A percentile compares a stretch with the other conserved stretches of the same genome.
Evolutionary conservation across 2,113 vertebrate genomes (phyloP).

Genomic region (Salminus brasiliensis): DNA sequence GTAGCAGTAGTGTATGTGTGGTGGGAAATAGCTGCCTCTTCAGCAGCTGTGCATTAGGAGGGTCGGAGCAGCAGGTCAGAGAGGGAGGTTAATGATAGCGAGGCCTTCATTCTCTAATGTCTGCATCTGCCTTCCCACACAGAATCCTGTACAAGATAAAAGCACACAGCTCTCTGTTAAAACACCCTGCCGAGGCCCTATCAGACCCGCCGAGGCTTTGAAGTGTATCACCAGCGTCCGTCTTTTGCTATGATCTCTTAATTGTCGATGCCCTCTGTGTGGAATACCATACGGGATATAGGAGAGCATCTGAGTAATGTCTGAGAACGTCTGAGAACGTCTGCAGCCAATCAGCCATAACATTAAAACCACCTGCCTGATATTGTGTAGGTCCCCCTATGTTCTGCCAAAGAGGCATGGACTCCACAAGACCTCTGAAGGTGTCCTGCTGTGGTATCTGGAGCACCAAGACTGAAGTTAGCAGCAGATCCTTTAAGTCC

Average conservation of each 20-base stretch:
- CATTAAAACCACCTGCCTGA: too few relatives aligned
- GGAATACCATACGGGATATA: not conserved
- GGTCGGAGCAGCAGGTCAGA: conserved; percentile 48
- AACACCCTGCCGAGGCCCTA: conserved; percentile 23
- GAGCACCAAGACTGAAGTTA: too few relatives aligned
- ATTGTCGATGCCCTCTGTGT: not conserved
- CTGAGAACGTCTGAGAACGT: too few relatives aligned
- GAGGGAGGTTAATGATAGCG: conserved; percentile 51
- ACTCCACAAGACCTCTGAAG: too few relatives aligned
- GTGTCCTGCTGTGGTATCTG: too few relatives aligned
- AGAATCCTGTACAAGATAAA: conserved; percentile 33
- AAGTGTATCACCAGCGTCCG: conserved; percentile 20
- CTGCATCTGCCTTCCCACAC: conserved; percentile 24
- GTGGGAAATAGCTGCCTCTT: conserved; percentile 47
- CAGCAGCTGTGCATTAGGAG: conserved; percentile 37
- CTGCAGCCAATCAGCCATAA: too few relatives aligned
- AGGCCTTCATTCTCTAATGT: conserved; percentile 42
- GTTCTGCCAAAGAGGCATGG: too few relatives aligned
- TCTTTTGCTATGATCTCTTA: conserved; percentile 27
- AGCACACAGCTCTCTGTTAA: conserved; percentile 26
- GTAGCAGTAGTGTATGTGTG: conserved; percentile 3
- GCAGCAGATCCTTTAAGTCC: too few relatives aligned
- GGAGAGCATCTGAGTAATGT: not conserved
- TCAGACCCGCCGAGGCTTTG: conserved; percentile 20
- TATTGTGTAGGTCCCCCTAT: too few relatives aligned